phyloP scores from a whole-genome alignment of 2,888 invertebrate species.

The Zootermopsis nevadensis region DNA sequence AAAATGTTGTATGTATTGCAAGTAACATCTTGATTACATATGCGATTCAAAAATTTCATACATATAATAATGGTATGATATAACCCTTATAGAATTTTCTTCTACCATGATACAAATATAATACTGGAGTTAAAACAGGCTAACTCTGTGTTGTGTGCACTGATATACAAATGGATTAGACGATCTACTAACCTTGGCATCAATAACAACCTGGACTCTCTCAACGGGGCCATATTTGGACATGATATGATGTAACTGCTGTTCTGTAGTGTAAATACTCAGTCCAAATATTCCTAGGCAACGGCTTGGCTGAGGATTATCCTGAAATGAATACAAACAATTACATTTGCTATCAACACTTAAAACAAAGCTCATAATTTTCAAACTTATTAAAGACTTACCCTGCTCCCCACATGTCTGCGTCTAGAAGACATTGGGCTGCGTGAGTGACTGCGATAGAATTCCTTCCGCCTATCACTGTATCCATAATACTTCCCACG shows the following conservation, averaged over 20 bases:
- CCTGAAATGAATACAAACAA: conserved; percentile 63
- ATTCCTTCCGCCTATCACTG: conserved; percentile 63
- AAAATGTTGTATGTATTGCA: too few species aligned
- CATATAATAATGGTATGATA: too few species aligned
- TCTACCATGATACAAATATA: too few species aligned
- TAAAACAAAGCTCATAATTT: neutral
- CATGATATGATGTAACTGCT: conserved; percentile 92
- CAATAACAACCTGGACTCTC: conserved; percentile 93
- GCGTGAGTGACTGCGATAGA: conserved; percentile 75
- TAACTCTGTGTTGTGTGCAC: too few species aligned
- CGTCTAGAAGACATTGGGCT: conserved; percentile 87
- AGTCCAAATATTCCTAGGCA: conserved; percentile 97
- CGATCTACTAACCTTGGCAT: conserved; percentile 80
- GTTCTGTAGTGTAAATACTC: conserved; percentile 91
- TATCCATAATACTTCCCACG: conserved; percentile 61
- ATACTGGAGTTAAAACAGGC: too few species aligned
- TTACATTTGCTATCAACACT: neutral
- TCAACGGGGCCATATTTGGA: conserved; percentile 92
- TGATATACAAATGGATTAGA: too few species aligned
- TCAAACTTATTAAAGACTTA: conserved; percentile 59
- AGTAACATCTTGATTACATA: too few species aligned
- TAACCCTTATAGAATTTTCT: too few species aligned
- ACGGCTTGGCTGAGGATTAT: conserved; percentile 87
- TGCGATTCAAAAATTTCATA: too few species aligned
- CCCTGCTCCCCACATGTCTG: conserved; percentile 81